A percentile compares a stretch with the other conserved stretches of the same genome.
Evolutionary conservation across 2,113 vertebrate species (phyloP).

Genomic region (Ammodytes marinus): DNA sequence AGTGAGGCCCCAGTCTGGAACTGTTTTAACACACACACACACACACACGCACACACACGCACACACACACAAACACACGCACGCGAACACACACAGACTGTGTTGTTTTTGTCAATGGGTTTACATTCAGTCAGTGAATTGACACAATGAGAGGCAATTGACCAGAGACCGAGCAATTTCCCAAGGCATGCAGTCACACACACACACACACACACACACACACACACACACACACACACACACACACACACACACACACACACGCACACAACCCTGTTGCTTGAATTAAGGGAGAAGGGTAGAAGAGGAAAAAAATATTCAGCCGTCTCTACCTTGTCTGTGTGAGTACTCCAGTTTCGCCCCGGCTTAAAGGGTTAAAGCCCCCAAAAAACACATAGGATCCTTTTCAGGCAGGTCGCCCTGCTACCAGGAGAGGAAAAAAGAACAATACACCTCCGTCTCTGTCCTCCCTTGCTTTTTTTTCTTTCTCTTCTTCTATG

Average conservation of each 20-base stretch:
- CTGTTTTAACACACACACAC: constrained; percentile 27
- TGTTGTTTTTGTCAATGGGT: constrained; percentile 31
- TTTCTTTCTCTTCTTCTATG: background rate
- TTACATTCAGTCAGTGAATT: constrained; percentile 68
- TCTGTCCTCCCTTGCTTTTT: background rate
- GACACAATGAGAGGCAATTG: constrained; percentile 54
- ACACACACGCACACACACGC: constrained; percentile 29
- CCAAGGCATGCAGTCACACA: constrained; percentile 14
- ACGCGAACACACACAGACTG: background rate
- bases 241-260: background rate
- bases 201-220: constrained; percentile 10
- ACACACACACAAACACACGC: constrained; percentile 7
- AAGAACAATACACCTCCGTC: constrained; percentile 35
- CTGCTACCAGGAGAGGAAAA: constrained; percentile 1
- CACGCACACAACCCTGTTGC: background rate
- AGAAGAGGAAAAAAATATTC: background rate
- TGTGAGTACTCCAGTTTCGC: constrained; percentile 76
- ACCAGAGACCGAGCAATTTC: constrained; percentile 37
- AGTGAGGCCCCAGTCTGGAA: constrained; percentile 43
- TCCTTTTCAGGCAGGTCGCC: constrained; percentile 51
- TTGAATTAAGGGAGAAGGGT: background rate
- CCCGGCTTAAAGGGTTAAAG: constrained; percentile 58
- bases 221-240: constrained; percentile 11
- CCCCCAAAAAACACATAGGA: constrained; percentile 61
- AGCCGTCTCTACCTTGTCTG: constrained; percentile 70